Evolutionary conservation across 2,113 vertebrate species (phyloP).

Genomic region (Triplophysa tibetana): DNA sequence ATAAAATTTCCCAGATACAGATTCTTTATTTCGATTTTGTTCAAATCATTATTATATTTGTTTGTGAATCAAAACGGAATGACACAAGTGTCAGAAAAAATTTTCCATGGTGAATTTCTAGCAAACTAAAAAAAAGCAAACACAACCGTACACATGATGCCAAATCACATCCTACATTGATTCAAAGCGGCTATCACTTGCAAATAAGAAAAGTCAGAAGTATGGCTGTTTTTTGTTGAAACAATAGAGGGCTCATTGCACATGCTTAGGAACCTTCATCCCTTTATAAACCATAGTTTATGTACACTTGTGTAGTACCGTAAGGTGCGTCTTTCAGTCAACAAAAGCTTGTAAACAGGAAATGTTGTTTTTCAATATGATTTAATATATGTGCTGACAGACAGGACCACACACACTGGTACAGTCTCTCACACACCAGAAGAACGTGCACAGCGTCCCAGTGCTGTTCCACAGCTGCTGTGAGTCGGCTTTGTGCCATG

Average conservation of each 20-base stretch:
- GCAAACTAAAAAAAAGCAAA: no score
- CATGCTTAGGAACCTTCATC: neutral
- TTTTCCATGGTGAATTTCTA: neutral
- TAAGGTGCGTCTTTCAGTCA: neutral
- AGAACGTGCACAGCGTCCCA: constrained; percentile 51
- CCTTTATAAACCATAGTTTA: neutral
- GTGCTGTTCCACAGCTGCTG: constrained; percentile 61
- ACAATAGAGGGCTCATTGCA: neutral
- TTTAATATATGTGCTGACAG: constrained; percentile 28
- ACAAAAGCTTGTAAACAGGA: neutral
- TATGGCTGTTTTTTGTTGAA: constrained; percentile 1
- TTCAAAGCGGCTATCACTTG: neutral
- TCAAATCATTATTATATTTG: neutral
- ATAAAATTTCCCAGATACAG: no score
- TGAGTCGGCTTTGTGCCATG: constrained; percentile 70
- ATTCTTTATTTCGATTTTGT: no score
- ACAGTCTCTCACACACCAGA: constrained; percentile 51
- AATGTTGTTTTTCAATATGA: neutral
- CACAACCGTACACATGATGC: neutral
- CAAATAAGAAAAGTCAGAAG: neutral
- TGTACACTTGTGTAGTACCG: neutral
- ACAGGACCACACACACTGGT: constrained; percentile 44
- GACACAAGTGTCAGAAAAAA: neutral
- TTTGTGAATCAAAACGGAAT: neutral
- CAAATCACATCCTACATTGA: constrained; percentile 2